Evolutionary conservation across 2,113 vertebrate genomes (phyloP).

Genomic region (Syngnathoides biaculeatus): DNA sequence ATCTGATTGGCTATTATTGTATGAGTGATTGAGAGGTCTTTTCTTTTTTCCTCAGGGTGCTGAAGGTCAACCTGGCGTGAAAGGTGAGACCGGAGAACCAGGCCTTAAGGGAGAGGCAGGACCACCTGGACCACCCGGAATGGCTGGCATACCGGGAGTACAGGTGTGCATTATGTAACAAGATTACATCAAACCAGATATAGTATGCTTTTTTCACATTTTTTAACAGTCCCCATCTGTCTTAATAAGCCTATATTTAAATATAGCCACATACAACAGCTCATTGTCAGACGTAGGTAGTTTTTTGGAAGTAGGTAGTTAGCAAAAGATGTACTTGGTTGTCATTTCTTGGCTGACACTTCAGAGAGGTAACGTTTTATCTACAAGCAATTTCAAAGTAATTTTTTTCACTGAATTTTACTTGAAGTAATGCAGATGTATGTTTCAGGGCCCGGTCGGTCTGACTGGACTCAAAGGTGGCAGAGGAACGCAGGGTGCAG

Average conservation of each 20-base stretch:
- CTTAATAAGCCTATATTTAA: neutral
- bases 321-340: neutral
- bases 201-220: neutral
- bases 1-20: too few relatives aligned
- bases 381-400: neutral
- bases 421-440: neutral
- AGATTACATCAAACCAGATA: neutral
- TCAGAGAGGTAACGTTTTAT: neutral
- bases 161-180: constrained; percentile 65
- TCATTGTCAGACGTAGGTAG: too few relatives aligned
- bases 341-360: neutral
- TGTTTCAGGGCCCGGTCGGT: constrained; percentile 82
- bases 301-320: too few relatives aligned
- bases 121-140: constrained; percentile 86
- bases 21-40: too few relatives aligned
- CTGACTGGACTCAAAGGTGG: constrained; percentile 92
- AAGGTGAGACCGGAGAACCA: constrained; percentile 90
- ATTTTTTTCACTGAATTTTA: neutral
- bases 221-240: neutral
- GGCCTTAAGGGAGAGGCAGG: constrained; percentile 92
- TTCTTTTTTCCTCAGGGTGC: constrained; percentile 73
- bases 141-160: constrained; percentile 83
- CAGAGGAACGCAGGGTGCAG: constrained; percentile 89
- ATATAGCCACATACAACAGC: too few relatives aligned
- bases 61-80: constrained; percentile 93